phyloP scores from a whole-genome alignment of 2,113 vertebrate species.

The Toxotes chatareus region DNA sequence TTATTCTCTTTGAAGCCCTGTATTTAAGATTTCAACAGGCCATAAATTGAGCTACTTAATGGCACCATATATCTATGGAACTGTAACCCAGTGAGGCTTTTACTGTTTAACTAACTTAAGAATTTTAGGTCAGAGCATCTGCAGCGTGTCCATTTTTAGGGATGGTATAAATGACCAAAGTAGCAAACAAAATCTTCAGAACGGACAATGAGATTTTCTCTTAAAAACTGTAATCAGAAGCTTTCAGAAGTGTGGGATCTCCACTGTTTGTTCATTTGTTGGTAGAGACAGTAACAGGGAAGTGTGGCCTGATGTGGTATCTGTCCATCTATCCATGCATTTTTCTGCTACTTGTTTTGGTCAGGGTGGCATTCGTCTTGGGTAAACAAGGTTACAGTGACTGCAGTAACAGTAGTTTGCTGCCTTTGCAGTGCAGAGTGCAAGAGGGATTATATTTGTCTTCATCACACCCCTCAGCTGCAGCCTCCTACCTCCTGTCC shows the following conservation, averaged over 20 bases:
- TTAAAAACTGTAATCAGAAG: background rate
- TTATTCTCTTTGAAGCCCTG: slow-evolving; percentile 1
- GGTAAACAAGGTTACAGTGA: background rate
- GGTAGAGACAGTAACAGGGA: background rate
- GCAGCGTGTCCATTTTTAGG: background rate
- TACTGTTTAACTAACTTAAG: background rate
- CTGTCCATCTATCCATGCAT: background rate
- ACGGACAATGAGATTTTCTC: background rate
- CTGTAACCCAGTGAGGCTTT: background rate
- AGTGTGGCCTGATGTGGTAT: background rate
- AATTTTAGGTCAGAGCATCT: background rate
- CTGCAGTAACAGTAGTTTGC: background rate
- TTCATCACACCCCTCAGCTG: background rate
- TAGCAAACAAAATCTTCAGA: background rate
- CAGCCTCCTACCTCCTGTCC: background rate
- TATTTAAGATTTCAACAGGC: slow-evolving; percentile 4
- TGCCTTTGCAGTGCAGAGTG: background rate
- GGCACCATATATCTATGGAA: background rate
- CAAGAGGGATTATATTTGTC: slow-evolving; percentile 2
- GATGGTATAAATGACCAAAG: background rate
- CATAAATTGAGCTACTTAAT: background rate
- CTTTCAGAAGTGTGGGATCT: background rate
- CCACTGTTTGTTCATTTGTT: background rate
- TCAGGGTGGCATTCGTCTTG: background rate
- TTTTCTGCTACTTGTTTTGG: background rate